Evolutionary conservation across 1,140 invertebrate species (phyloP).

Genomic region (Drosophila miranda): DNA sequence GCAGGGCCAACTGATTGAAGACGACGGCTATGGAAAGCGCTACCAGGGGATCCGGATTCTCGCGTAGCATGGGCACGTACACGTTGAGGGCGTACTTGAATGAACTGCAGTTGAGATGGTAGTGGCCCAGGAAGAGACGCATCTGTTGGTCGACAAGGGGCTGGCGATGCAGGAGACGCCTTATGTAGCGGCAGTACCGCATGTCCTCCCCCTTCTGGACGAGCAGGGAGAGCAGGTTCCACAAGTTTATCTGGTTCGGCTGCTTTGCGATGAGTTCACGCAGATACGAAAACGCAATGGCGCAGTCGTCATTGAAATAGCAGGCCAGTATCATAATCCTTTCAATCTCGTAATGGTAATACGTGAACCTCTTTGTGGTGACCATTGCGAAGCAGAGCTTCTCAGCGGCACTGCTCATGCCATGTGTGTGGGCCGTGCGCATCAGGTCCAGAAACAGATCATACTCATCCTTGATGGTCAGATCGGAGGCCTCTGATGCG

Average conservation of each 20-base stretch:
- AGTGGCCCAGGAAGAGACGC: conserved; percentile 91
- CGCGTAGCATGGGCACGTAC: conserved; percentile 88
- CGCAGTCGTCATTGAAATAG: conserved; percentile 87
- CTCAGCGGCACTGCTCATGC: conserved; percentile 87
- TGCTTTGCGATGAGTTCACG: conserved; percentile 87
- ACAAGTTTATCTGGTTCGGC: conserved; percentile 85
- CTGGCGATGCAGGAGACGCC: conserved; percentile 85
- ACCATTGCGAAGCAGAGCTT: conserved; percentile 90
- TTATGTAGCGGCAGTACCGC: conserved; percentile 91
- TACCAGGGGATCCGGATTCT: conserved; percentile 86
- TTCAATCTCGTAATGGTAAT: conserved; percentile 85
- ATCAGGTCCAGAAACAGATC: conserved; percentile 88
- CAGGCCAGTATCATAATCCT: conserved; percentile 89
- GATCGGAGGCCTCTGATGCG: conserved; percentile 79
- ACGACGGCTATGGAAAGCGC: conserved; percentile 91
- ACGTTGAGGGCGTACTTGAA: conserved; percentile 95
- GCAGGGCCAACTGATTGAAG: conserved; percentile 92
- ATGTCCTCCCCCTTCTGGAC: conserved; percentile 89
- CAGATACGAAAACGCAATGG: conserved; percentile 87
- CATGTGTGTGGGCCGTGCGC: conserved; percentile 85
- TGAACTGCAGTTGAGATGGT: conserved; percentile 91
- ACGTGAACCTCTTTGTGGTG: conserved; percentile 87
- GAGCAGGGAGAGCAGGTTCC: conserved; percentile 93
- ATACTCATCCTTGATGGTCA: conserved; percentile 88
- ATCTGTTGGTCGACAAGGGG: conserved; percentile 50